Evolutionary conservation across 2,888 invertebrate species (phyloP).

Genomic region (Agapetus fuscipes): DNA sequence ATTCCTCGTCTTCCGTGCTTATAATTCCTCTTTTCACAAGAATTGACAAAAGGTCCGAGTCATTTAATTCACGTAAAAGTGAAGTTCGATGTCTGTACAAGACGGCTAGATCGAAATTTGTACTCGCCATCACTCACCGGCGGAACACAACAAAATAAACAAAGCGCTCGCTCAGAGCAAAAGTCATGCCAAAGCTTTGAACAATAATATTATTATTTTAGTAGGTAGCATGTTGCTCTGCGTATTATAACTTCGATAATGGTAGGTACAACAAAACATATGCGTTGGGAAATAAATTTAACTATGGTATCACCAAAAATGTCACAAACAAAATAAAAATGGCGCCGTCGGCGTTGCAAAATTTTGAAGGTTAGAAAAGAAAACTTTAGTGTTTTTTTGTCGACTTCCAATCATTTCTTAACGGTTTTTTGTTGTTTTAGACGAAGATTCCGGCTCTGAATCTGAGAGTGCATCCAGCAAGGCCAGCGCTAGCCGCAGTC

Average conservation of each 20-base stretch:
- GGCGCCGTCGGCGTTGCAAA: conserved; percentile 7
- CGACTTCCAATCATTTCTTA: too few species aligned
- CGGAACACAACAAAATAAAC: conserved; percentile 6
- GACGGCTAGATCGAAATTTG: conserved; percentile 48
- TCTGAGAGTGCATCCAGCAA: conserved; percentile 40
- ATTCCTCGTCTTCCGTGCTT: conserved; percentile 51
- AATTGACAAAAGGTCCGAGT: conserved; percentile 52
- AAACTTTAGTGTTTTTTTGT: neutral
- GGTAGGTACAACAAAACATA: too few species aligned
- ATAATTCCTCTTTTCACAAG: conserved; percentile 56
- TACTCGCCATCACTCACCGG: conserved; percentile 40
- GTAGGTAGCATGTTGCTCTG: too few species aligned
- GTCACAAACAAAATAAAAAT: too few species aligned
- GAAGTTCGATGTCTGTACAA: conserved; percentile 52
- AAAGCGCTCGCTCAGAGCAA: neutral
- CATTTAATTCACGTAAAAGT: conserved; percentile 51
- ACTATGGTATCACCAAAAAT: too few species aligned
- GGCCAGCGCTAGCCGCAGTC: conserved; percentile 37
- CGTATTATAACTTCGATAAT: too few species aligned
- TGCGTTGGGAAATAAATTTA: too few species aligned
- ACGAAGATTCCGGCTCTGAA: conserved; percentile 41
- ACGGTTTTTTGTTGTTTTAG: too few species aligned
- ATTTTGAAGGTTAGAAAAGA: conserved; percentile 13
- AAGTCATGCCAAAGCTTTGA: too few species aligned
- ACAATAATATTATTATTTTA: too few species aligned